Base-by-base conservation (phyloP, 2,113 vertebrate species). In the Rhadina sibilatrix region DNA sequence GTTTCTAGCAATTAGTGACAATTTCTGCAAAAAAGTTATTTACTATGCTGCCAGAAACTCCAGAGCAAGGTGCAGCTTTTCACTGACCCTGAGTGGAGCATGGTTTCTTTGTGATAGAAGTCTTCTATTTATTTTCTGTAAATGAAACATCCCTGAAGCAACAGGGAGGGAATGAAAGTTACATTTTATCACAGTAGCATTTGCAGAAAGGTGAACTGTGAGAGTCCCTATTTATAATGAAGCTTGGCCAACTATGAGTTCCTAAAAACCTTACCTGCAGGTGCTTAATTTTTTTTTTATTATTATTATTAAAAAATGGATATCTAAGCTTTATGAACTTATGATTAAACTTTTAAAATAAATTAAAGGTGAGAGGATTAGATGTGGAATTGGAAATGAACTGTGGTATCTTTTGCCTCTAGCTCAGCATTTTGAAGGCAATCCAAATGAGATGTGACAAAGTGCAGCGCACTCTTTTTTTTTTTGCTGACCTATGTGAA, bases 311-410 rank as follows among this genome's bases (percentile, higher is more conserved):
- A 89, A 97, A 96, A 97, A 94, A 82, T 89, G 92, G 79, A 91
- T 97, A 92, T 93, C 72, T 37, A 74, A 75, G 87, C 81, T 87
- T 95, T 95, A 96, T 95, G 94, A 95, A 95, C 77, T 92, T 94
- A 88, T 89, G 96, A 96, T 96, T 97, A 95, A 96, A 96, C 94
- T 95, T 97, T 95, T 96, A 95, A 91, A 97, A 95, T 95, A 93
- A 97, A 97, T 97, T 95, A 96, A 92, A 90, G 91, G 65, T 75
- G 83, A 95, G 91, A 87, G 84, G 83, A 96, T 96, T 96, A 89
- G 89, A 82, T 6, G 5, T 88, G 80, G 81, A 94, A 91, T 93
- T 93, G 89, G 86, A 97, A 97, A 95, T 89, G 95, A 97, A 91
- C 94, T 50, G 2, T 94, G 65, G 72, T 94, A 79, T 94, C 83